phyloP scores from a whole-genome alignment of 2,113 vertebrate genomes.

The Puntigrus tetrazona region DNA sequence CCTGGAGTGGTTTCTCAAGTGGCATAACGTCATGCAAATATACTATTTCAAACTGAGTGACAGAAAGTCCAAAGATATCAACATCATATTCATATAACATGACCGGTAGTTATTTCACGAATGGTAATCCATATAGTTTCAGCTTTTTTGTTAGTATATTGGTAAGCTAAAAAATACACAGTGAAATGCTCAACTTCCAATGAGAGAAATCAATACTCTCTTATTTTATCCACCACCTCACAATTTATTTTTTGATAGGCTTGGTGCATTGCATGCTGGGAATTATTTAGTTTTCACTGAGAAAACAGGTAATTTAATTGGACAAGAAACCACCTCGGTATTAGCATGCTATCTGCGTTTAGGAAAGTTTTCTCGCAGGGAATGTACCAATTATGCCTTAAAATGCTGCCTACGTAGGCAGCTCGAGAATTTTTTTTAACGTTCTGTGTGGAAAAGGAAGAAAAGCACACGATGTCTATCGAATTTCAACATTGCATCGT shows the following conservation, averaged over 20 bases:
- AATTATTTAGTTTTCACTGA: neutral
- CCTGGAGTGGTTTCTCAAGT: conserved; percentile 32
- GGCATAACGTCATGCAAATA: conserved; percentile 4
- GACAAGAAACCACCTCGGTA: neutral
- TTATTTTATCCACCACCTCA: neutral
- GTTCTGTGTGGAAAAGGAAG: neutral
- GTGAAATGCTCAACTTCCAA: neutral
- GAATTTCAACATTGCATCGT: neutral
- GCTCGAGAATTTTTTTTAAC: neutral
- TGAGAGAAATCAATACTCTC: neutral
- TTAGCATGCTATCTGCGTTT: neutral
- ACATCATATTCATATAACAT: neutral
- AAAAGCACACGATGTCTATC: neutral
- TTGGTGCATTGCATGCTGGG: neutral
- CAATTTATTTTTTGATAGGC: neutral
- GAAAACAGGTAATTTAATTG: neutral
- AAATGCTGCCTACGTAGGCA: neutral
- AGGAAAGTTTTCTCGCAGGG: neutral
- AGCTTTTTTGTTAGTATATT: neutral
- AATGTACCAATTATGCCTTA: neutral
- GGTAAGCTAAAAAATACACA: neutral
- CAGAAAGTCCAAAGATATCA: neutral
- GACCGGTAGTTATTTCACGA: neutral
- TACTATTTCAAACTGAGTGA: neutral
- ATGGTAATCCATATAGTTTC: neutral